These are phyloP conservation scores for Deroptyus accipitrinus DNA, from an alignment of 2,113 vertebrate species.

Conservation along the genomic window DNA sequence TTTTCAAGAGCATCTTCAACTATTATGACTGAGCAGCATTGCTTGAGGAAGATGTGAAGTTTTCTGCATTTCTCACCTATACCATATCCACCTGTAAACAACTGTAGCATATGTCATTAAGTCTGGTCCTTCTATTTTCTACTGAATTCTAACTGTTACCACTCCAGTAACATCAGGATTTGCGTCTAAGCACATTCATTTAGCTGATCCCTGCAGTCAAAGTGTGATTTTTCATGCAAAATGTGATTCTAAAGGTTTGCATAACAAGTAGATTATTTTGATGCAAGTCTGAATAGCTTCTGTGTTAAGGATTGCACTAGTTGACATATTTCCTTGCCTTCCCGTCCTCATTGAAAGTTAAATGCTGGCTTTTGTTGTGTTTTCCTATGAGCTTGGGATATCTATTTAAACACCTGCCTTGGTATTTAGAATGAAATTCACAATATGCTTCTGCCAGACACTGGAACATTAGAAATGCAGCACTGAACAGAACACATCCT, in stretches of 20 bases:
- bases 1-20: background rate
- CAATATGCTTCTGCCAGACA: background rate
- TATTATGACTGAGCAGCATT: background rate
- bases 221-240: background rate
- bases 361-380: background rate
- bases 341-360: background rate
- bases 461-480: slow-evolving; percentile 22
- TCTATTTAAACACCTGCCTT: background rate
- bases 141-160: background rate
- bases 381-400: background rate
- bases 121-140: background rate
- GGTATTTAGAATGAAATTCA: background rate
- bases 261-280: background rate
- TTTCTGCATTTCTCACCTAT: background rate
- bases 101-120: background rate
- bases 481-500: background rate
- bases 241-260: background rate
- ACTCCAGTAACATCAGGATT: background rate
- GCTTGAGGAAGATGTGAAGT: background rate
- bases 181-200: background rate
- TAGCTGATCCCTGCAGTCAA: background rate
- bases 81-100: background rate
- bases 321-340: background rate
- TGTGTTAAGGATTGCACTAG: background rate
- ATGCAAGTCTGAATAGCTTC: background rate